Evolutionary conservation across 2,888 invertebrate genomes (phyloP).

Genomic region (Tridacna crocea): DNA sequence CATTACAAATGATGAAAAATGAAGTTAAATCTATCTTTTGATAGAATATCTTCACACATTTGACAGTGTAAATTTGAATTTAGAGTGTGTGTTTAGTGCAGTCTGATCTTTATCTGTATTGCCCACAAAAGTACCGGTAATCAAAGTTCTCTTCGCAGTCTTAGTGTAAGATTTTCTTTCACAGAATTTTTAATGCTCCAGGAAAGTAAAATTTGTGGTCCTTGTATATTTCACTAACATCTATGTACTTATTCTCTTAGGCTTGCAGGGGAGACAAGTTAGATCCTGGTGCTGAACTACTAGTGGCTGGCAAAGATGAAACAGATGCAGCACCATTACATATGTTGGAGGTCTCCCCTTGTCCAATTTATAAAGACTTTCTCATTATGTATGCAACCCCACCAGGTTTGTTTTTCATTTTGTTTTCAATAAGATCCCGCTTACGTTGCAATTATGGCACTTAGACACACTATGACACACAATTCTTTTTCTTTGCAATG

Average conservation of each 20-base stretch:
- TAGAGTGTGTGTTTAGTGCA: no score
- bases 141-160: no score
- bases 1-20: no score
- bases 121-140: no score
- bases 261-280: slow-evolving; percentile 75
- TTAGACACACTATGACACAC: background rate
- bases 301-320: slow-evolving; percentile 85
- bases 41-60: no score
- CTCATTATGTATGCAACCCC: slow-evolving; percentile 72
- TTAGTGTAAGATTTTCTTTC: no score
- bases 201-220: no score
- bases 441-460: background rate
- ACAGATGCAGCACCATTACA: slow-evolving; percentile 87
- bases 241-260: slow-evolving; percentile 41
- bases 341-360: slow-evolving; percentile 2
- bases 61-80: no score
- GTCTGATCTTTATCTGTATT: no score
- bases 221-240: no score
- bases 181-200: no score
- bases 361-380: slow-evolving; percentile 56
- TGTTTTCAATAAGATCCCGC: background rate
- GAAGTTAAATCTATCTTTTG: no score
- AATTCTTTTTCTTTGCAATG: background rate
- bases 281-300: slow-evolving; percentile 69
- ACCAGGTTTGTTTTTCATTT: slow-evolving; percentile 54